Evolutionary conservation across 2,113 vertebrate species (phyloP), one percentile per base, ranked within the genome.

Genomic region (Oriolus oriolus): DNA sequence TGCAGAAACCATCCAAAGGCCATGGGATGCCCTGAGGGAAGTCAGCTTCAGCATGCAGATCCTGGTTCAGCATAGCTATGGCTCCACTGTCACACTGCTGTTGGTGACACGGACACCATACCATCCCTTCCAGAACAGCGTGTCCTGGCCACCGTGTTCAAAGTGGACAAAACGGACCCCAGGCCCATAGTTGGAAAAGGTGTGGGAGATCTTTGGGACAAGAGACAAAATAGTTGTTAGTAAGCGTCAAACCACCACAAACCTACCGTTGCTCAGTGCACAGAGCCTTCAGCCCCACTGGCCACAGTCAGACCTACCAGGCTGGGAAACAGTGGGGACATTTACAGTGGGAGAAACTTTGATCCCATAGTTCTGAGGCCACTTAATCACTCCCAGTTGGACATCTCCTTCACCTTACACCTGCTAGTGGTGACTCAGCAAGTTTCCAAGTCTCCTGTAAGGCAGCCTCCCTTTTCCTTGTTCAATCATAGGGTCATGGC

Each of bases 121-220:
- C 99, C 99, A 99, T 2, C 99, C 99, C 30, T 99, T 98, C 99
- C 99, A 99, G 97, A 90, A 99, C 10, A 98, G 98, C 0, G 97
- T 98, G 97, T 99, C 99, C 95, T 99, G 98, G 6, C 99, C 99
- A 2, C 98, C 98, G 0, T 99, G 99, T 56, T 99, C 98, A 7
- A 99, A 99, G 63, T 93, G 95, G 87, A 99, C 96, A 49, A 98
- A 99, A 20, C 99, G 99, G n/a, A 99, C 96, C 7, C 99, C 99
- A 0, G 98, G 98, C 13, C 99, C 99, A 0, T 99, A 99, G 31
- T 97, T 97, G 10, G 97, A 96, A 92, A 99, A 99, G 3, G 97
- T 98, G 86, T 99, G 98, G n/a, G 78, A 98, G 80, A 99, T 93
- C 99, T 99, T 96, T 31, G 73, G 83, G 47, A 84, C 2, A 11